Evolutionary conservation across 2,888 invertebrate species (phyloP).

Genomic region (Taphrorychus bicolor): DNA sequence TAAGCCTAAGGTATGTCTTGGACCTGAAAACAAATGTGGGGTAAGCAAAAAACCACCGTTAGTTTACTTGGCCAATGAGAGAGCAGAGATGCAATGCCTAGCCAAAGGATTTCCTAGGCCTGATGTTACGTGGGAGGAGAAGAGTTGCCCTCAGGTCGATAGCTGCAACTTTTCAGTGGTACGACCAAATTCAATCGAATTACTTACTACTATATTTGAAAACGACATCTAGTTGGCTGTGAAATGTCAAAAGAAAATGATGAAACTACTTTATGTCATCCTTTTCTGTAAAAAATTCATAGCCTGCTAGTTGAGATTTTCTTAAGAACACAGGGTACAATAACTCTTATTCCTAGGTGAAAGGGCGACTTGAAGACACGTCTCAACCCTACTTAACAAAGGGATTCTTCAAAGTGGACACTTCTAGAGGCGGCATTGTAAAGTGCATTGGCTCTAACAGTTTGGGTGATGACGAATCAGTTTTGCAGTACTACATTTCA

Average conservation of each 20-base stretch:
- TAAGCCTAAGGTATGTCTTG: slow-evolving; percentile 21
- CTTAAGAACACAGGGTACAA: too few relatives aligned
- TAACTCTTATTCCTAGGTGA: too few relatives aligned
- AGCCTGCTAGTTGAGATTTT: too few relatives aligned
- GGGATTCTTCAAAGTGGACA: slow-evolving; percentile 10
- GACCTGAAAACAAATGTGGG: not conserved
- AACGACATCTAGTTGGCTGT: too few relatives aligned
- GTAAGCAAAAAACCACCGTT: slow-evolving; percentile 53
- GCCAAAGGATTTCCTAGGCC: slow-evolving; percentile 36
- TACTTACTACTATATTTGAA: too few relatives aligned
- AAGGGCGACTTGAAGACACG: not conserved
- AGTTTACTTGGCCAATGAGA: slow-evolving; percentile 60
- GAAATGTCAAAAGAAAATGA: too few relatives aligned
- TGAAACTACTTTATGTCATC: too few relatives aligned
- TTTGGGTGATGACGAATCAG: slow-evolving; percentile 50
- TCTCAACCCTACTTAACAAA: not conserved
- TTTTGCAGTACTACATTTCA: slow-evolving; percentile 45
- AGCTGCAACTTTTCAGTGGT: slow-evolving; percentile 3
- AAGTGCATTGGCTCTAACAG: slow-evolving; percentile 60
- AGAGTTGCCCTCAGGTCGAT: not conserved
- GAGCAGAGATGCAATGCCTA: slow-evolving; percentile 54
- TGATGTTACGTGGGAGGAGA: slow-evolving; percentile 9
- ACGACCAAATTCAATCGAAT: too few relatives aligned
- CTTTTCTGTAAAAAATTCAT: too few relatives aligned
- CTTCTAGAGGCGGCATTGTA: slow-evolving; percentile 57